Evolutionary conservation across 2,113 vertebrate species (phyloP), one percentile per base, ranked within the genome.

Genomic region (Camarhynchus parvulus): DNA sequence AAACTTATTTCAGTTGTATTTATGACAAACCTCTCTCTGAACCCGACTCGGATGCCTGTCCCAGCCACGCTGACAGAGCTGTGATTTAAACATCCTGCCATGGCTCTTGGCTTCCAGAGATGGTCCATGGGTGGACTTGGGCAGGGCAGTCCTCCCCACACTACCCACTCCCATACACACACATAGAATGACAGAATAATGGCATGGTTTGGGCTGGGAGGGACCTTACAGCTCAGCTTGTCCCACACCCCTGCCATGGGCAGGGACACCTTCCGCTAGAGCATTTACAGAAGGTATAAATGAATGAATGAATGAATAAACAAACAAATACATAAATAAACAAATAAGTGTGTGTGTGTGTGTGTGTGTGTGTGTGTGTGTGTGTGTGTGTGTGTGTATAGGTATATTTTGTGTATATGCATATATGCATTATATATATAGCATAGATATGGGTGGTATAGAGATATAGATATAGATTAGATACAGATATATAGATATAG

Each of bases 111-210:
- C 56, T 44, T 15, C 53, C 61, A 25, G 23, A 69, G 30, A 39
- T 3, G 24, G 5, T 15, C 49, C 2, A 0, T 0, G 2, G 28
- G 18, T 30, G 37, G 21, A 3, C 31, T 27, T 1, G 4, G 37
- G 14, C 25, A 56, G 20, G 24, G 25, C 30, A 73, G 21, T 7
- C 58, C 42, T 62, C 17, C 23, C 9, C 9, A 20, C 42, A 24
- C 47, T 4, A 0, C 44, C 63, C 41, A 20, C 58, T 6, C 15
- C 24, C 13, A 10, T 1, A 22, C 5, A 14, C 4, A 12, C 1
- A 0, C 18, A 3, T 0, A 19, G 17, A 42, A 37, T 2, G 42
- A 37, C 1, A 8, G 67, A 33, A 19, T 8, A 17, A 9, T 5
- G 31, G 25, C 3, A 14, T 6, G 25, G 11, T 1, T 49, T 19